Evolutionary conservation across 2,888 invertebrate genomes (phyloP), one percentile per base, ranked within the genome.

Genomic region (Amiota minor): DNA sequence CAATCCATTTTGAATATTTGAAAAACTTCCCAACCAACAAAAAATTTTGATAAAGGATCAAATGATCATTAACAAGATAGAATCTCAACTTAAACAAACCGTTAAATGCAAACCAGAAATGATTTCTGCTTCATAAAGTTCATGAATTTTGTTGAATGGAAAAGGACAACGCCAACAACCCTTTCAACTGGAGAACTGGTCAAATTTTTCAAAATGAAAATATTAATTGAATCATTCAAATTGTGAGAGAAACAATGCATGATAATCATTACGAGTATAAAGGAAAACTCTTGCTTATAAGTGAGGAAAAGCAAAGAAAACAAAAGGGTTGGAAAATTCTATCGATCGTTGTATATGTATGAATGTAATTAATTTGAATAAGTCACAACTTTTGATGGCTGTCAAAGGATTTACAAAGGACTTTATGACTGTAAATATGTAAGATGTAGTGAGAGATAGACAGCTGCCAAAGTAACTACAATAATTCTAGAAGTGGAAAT

Each of bases 61-160:
- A 68, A 68, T 68, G 67, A 68, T 12, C 67, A 50, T 68, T 68
- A 68, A 18, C 20, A 68, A 20, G 12, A 23, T 18, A 47, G 47
- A n/a, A 18, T 62, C 10, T 64, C 50, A 50, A 67, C 11, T 49
- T 47, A 65, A 68, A 68, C 67, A 68, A 68, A 68, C 67, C 67
- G 67, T 68, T 67, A 67, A 67, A 67, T 18, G 49, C 49, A 49
- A 67, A 20, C 65, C 49, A 67, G 62, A 1, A 20, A 68, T 18
- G 67, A 73, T 73, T 76, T 75, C 50, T 73, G 72, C 74, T 75
- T 75, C 76, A 78, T 76, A 78, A 74, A 77, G 75, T 74, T 76
- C 72, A 71, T 75, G 72, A 78, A 75, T 77, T 78, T 77, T 79
- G 76, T 77, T 76, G 77, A 78, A 74, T 78, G 75, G 59, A 59